phyloP scores from a whole-genome alignment of 2,113 vertebrate species.

The Elephas maximus region DNA sequence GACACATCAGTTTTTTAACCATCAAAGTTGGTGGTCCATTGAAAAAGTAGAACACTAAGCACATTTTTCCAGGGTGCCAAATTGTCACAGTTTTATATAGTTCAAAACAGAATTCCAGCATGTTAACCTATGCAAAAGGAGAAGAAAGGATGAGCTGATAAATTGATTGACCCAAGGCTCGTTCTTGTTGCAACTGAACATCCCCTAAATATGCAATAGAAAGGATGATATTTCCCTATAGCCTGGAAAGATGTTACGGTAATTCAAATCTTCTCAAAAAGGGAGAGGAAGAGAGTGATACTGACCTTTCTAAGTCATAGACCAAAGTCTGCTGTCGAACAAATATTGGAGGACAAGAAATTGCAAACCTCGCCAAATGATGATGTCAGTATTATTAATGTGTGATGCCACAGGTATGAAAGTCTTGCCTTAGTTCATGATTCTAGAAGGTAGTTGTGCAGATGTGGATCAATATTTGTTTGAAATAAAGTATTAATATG shows the following conservation, averaged over 20 bases:
- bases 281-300: conserved; percentile 84
- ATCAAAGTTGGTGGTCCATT: conserved; percentile 53
- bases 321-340: conserved; percentile 95
- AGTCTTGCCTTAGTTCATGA: conserved; percentile 97
- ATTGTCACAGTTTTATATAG: conserved; percentile 10
- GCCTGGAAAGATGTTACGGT: conserved; percentile 42
- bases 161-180: not conserved
- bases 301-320: conserved; percentile 88
- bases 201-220: not conserved
- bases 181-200: not conserved
- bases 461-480: conserved; percentile 93
- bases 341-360: conserved; percentile 89
- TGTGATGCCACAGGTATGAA: conserved; percentile 92
- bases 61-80: conserved; percentile 22
- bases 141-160: not conserved
- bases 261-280: conserved; percentile 57
- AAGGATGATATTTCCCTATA: not conserved
- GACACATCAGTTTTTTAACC: conserved; percentile 52
- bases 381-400: conserved; percentile 94
- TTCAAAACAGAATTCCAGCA: not conserved
- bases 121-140: conserved; percentile 43
- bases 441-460: conserved; percentile 94
- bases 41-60: not conserved
- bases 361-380: conserved; percentile 82
- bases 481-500: conserved; percentile 96